Base-by-base conservation (phyloP, 2,888 invertebrate genomes). In the Microctonus aethiopoides region DNA sequence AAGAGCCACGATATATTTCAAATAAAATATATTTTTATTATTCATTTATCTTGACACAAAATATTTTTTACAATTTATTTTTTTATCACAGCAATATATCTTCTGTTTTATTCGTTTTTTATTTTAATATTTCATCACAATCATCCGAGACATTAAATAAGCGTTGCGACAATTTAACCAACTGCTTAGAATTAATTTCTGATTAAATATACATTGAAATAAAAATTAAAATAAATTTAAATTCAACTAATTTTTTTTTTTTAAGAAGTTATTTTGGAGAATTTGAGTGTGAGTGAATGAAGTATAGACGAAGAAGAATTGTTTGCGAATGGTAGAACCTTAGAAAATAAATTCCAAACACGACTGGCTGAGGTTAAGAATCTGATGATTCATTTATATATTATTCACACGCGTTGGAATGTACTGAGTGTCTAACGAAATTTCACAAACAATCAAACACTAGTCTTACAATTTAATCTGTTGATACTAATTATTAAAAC, bases 1-100 rank as follows among this genome's bases (percentile, higher is more conserved):
- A 73, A 60, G 67, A 54, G 56, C 36, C 39, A 34, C 20, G 16
- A 10, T 36, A 10, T 36, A 10, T 36, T 10, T 9, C 36, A 36
- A 36, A 36, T 36, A 10, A 10, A 36, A 10, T n/a, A n/a, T n/a
- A n/a, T n/a, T n/a, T n/a, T n/a, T n/a, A n/a, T n/a, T n/a, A n/a
- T n/a, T n/a, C n/a, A n/a, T n/a, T n/a, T n/a, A n/a, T n/a, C n/a
- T n/a, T n/a, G n/a, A n/a, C n/a, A n/a, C n/a, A n/a, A n/a, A n/a
- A n/a, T n/a, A n/a, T n/a, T n/a, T n/a, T n/a, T n/a, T n/a, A n/a
- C n/a, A n/a, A n/a, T 5, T 5, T 32, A 5, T 32, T 6, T 5
- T 39, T 13, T 39, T 3, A 13, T 39, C n/a, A 39, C 11, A 10
- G 10, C 13, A 39, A n/a, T n/a, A 39, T 3, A 32, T 39, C n/a